Evolutionary conservation across 2,797 vertebrate species (phyloP), one percentile per base, ranked within the genome.

Genomic region (Euphonia xanthogaster): DNA sequence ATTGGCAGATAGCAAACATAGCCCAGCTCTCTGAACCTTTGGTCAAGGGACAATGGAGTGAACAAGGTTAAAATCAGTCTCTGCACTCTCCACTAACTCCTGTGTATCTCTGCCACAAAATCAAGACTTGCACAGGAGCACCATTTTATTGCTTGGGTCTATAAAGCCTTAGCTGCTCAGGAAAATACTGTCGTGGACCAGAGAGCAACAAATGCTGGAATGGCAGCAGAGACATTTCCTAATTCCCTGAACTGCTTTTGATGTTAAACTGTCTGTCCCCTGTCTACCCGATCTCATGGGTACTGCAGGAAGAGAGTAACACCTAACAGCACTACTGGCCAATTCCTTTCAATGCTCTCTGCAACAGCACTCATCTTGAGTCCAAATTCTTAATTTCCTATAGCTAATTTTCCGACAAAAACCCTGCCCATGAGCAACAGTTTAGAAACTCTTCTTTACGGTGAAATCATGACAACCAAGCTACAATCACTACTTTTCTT

Each of bases 281-380:
- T 54, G 19, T n/a, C 45, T 33, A 68, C 27, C 19, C 19, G 24
- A 0, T 61, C 20, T 73, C 31, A 22, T 2, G 14, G 3, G 8
- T 57, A n/a, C 16, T 0, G 0, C 23, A 61, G 31, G 28, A 33
- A 74, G 45, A 14, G 63, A 62, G 9, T 30, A 78, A 27, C 25
- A 67, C 13, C 27, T 82, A 47, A 8, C 65, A 72, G 17, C 31
- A 80, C 23, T 27, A 14, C 23, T 28, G 39, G 30, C 44, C 24
- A 40, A 77, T 31, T 44, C 55, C 15, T 53, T 83, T 55, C 50
- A 55, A 11, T 6, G 12, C 7, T 28, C 25, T 39, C 73, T 68
- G 17, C 33, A 88, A 45, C n/a, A 63, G 50, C 31, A 55, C 22
- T 53, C 6, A 37, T 27, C 35, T 58, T 37, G 31, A 35, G 10